A percentile compares a stretch with the other conserved stretches of the same genome.
Conservation (phyloP, 23 tunicate genomes). For the Botrylloides violaceus region DNA sequence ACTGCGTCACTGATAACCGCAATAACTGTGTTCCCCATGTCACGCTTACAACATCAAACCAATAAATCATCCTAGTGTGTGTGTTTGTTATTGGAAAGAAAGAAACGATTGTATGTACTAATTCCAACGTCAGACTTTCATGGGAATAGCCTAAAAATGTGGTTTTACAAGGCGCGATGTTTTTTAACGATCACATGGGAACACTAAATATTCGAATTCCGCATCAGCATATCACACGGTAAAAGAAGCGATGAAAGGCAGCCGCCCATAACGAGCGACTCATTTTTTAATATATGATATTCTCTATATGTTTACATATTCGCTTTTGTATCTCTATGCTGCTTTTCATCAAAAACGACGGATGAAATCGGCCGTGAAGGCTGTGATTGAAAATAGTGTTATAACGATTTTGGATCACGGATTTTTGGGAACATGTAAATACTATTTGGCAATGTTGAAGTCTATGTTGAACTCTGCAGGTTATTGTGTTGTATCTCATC, state of each 20-base stretch:
- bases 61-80: no score
- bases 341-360: not conserved
- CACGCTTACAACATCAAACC: not conserved
- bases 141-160: not conserved
- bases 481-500: not conserved
- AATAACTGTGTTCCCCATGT: not conserved
- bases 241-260: conserved; percentile 16
- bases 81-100: no score
- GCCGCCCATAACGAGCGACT: conserved; percentile 14
- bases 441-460: no score
- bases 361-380: not conserved
- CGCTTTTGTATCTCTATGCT: not conserved
- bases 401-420: not conserved
- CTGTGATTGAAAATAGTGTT: not conserved
- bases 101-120: no score
- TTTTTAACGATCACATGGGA: not conserved
- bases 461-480: not conserved
- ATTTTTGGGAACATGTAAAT: not conserved
- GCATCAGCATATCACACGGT: not conserved
- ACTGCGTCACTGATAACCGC: not conserved
- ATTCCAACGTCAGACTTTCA: not conserved
- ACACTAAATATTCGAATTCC: not conserved
- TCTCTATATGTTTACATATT: not conserved
- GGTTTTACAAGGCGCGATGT: not conserved
- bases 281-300: not conserved